These are phyloP conservation scores for Sardina pilchardus DNA, from an alignment of 2,113 vertebrate genomes.

Conservation along the genomic window DNA sequence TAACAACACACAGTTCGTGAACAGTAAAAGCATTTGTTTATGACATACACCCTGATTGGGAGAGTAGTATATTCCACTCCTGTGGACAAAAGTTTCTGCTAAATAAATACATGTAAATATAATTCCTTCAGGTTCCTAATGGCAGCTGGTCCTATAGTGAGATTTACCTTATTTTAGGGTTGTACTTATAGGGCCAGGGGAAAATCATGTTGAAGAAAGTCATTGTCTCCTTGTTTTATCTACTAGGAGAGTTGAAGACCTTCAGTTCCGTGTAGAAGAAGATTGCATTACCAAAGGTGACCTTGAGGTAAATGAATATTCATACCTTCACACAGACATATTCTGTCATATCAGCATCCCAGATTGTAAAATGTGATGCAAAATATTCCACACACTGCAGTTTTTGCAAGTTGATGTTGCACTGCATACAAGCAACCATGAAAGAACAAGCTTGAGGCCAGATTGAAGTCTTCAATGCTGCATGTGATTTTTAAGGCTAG, in stretches of 20 bases:
- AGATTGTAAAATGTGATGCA: too few species aligned
- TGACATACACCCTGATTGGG: neutral
- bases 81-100: too few species aligned
- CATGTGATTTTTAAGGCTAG: too few species aligned
- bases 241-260: conserved; percentile 94
- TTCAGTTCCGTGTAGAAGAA: conserved; percentile 98
- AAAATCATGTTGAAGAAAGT: neutral
- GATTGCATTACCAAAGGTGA: conserved; percentile 99
- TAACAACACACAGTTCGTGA: too few species aligned
- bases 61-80: too few species aligned
- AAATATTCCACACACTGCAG: too few species aligned
- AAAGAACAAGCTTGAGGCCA: neutral
- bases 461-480: too few species aligned
- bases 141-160: neutral
- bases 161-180: neutral
- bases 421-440: too few species aligned
- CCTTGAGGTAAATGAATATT: conserved; percentile 85
- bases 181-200: neutral
- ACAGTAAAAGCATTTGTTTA: neutral
- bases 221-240: conserved; percentile 44
- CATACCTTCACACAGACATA: neutral
- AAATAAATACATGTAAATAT: too few species aligned
- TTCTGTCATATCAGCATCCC: neutral
- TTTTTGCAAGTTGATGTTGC: too few species aligned
- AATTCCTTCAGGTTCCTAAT: neutral